These are phyloP conservation scores for Drosophila littoralis DNA, from an alignment of 1,140 invertebrate genomes.

Conservation along the genomic window DNA sequence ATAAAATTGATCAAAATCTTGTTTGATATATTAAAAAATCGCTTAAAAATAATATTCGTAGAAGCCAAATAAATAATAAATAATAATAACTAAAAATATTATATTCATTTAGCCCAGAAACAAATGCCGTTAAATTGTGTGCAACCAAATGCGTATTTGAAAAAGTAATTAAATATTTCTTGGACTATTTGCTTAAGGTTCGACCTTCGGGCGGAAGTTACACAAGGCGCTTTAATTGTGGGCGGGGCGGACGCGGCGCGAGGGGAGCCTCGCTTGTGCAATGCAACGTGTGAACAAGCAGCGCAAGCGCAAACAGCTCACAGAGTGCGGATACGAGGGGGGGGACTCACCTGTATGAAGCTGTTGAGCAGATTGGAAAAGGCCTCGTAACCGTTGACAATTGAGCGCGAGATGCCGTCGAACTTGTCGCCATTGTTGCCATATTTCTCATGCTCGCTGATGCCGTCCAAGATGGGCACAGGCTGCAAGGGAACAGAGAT, in stretches of 20 bases:
- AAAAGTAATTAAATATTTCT: too few relatives aligned
- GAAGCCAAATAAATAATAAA: too few relatives aligned
- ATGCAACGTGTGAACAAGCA: slow-evolving; percentile 42
- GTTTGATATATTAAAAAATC: too few relatives aligned
- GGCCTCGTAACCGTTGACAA: slow-evolving; percentile 86
- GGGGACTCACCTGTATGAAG: slow-evolving; percentile 85
- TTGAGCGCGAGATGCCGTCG: slow-evolving; percentile 84
- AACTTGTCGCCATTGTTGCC: slow-evolving; percentile 86
- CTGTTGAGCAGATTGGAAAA: slow-evolving; percentile 86
- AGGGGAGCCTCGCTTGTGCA: slow-evolving; percentile 24
- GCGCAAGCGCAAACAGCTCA: slow-evolving; percentile 11
- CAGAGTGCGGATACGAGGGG: not conserved
- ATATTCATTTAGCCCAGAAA: too few relatives aligned
- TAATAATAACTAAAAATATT: too few relatives aligned
- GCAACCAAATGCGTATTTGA: too few relatives aligned
- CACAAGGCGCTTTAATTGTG: not conserved
- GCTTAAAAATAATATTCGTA: too few relatives aligned
- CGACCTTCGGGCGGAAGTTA: too few relatives aligned
- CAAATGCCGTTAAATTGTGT: too few relatives aligned
- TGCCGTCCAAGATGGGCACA: slow-evolving; percentile 86
- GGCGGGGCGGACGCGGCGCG: not conserved
- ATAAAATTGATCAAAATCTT: too few relatives aligned
- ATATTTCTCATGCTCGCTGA: slow-evolving; percentile 87
- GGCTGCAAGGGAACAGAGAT: slow-evolving; percentile 66
- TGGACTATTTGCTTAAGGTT: too few relatives aligned